Conservation (phyloP, 2,797 vertebrate genomes). For the Anguilla obscura region DNA sequence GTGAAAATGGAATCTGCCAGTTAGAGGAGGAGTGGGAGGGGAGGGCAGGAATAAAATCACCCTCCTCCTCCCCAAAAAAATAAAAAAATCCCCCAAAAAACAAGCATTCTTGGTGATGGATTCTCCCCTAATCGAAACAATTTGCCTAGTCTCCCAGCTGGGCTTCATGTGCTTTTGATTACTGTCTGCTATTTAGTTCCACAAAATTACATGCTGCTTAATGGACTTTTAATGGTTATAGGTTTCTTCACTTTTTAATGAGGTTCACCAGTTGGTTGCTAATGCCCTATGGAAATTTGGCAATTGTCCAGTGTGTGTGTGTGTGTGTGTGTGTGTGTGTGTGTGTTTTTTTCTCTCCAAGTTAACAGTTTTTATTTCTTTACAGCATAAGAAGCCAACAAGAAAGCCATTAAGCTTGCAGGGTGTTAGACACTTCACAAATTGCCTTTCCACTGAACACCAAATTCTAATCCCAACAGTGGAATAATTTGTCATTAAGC, state of each 20-base stretch:
- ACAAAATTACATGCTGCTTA: constrained; percentile 99
- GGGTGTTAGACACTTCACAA: constrained; percentile 61
- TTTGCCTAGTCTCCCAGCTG: constrained; percentile 96
- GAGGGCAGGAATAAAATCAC: constrained; percentile 81
- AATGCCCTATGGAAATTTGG: constrained; percentile 98
- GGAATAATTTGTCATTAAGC: constrained; percentile 53
- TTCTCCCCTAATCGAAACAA: constrained; percentile 90
- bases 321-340: constrained; percentile 37
- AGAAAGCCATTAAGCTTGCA: constrained; percentile 64
- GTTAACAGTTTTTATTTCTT: constrained; percentile 82
- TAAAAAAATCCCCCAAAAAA: constrained; percentile 73
- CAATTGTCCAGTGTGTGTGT: constrained; percentile 76
- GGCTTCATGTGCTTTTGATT: constrained; percentile 99
- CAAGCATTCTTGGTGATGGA: constrained; percentile 91
- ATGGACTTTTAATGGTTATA: constrained; percentile 99
- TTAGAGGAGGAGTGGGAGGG: constrained; percentile 75
- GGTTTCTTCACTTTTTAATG: constrained; percentile 96
- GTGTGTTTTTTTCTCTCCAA: constrained; percentile 66
- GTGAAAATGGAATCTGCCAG: constrained; percentile 62
- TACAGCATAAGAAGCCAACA: constrained; percentile 72
- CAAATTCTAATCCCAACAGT: constrained; percentile 49
- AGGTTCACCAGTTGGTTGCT: constrained; percentile 99
- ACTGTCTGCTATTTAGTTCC: constrained; percentile 99
- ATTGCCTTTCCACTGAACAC: constrained; percentile 58
- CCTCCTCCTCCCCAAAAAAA: constrained; percentile 70